Evolutionary conservation across 2,113 vertebrate species (phyloP), one percentile per base, ranked within the genome.

Genomic region (Dicerorhinus sumatrensis): DNA sequence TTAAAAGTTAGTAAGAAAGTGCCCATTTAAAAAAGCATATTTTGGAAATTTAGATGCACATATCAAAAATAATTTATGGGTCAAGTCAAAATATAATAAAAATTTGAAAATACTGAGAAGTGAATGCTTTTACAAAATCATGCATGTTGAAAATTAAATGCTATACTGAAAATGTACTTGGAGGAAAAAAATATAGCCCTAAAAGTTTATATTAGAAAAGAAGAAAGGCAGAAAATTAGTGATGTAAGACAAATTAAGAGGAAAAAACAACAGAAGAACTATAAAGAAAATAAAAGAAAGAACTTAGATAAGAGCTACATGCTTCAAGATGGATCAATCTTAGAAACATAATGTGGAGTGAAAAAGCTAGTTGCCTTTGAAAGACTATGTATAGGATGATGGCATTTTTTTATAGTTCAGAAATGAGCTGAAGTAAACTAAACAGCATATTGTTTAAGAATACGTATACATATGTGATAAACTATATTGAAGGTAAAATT

Each of bases 1-100:
- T 72, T 91, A 82, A 33, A 91, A 46, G 65, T 91, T 82, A 91
- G n/a, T 29, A 70, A 70, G 63, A 58, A 91, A 56, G 65, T 72
- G 14, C 63, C 79, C 27, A 54, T 51, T 79, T 54, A 1, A 58
- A 81, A 46, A 51, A n/a, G 21, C 20, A 46, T 81, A 69, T 81
- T 91, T 81, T 80, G 36, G 29, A 91, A 81, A 69, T 91, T 70
- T 58, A 87, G 72, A 42, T 39, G 58, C 27, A 39, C 6, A 27
- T 36, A 67, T 79, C 46, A 90, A 54, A 90, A 79, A 62, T 79
- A 80, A 69, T 69, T 80, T 36, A 91, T 56, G 36, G 18, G 8
- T 42, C 63, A 80, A 70, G n/a, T 56, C 51, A 58, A 69, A 67
- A 39, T 12, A 58, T 56, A 91, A 58, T 17, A 91, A 39, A 69